Evolutionary conservation across 2,888 invertebrate species (phyloP), one percentile per base, ranked within the genome.

Genomic region (Thalpophila matura): DNA sequence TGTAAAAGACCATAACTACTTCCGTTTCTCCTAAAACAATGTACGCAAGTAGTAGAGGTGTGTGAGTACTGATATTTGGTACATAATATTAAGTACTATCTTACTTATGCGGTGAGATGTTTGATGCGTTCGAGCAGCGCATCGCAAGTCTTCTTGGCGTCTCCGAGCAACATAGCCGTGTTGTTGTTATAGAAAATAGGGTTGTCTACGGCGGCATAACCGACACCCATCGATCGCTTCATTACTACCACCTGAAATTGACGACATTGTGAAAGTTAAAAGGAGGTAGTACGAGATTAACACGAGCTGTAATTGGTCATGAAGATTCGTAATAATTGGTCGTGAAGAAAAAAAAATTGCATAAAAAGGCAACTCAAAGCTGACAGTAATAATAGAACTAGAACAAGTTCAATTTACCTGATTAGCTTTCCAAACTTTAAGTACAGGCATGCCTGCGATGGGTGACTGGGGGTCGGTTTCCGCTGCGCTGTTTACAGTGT

Each of bases 131-230:
- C 94, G 47, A 98, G 95, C 12, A 98, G 95, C 10, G 97, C 96
- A 87, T 98, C 98, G 87, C 98, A 98, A 6, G 98, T 98, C 89
- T 98, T 98, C 96, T 98, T 98, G 50, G 98, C 98, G 87, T 98
- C 98, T 35, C 98, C 98, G 22, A 98, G 95, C 86, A 98, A 95
- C 98, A 98, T 97, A 46, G 96, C 95, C 0, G 98, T 98, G 94
- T 98, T 98, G 16, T 97, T 96, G 88, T 98, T 98, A 95, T 98
- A 98, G 95, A 98, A 98, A 74, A 98, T 97, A 5, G 98, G 98
- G 91, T 98, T 98, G 90, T 98, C 98, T 0, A 98, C 98, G 0
- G 98, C 98, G 0, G 98, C 98, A 89, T 98, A 98, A 1, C 98
- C 97, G 0, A 98, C 98, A 50, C 98, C 98, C 83, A 98, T 96